phyloP scores from a whole-genome alignment of 2,888 invertebrate genomes.

The Conus canariensis region DNA sequence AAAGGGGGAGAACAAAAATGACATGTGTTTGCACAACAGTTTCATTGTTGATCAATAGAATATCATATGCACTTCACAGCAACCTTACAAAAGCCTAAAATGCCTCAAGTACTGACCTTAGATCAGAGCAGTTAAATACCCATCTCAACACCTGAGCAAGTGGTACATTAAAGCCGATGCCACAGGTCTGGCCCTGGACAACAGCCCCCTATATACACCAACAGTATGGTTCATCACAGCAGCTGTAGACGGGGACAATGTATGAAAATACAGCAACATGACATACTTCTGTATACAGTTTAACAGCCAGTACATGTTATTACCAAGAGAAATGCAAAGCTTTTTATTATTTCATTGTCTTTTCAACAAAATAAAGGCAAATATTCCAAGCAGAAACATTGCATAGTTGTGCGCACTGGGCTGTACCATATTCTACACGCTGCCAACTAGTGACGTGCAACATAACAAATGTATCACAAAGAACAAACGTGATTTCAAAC shows the following conservation, averaged over 20 bases:
- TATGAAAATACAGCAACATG: background rate
- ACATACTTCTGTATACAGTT: too few relatives aligned
- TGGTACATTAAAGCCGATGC: background rate
- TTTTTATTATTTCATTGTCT: background rate
- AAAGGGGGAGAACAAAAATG: too few relatives aligned
- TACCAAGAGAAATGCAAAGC: conserved; percentile 8
- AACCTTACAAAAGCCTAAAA: too few relatives aligned
- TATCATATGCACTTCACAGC: too few relatives aligned
- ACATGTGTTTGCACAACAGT: too few relatives aligned
- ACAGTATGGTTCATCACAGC: conserved; percentile 20
- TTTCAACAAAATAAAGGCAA: background rate
- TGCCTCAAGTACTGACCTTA: too few relatives aligned
- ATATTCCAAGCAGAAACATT: background rate
- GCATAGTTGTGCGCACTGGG: conserved; percentile 21
- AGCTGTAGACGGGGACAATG: background rate
- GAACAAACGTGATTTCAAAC: background rate
- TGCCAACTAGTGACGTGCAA: conserved; percentile 1
- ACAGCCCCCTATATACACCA: background rate
- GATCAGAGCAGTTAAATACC: background rate
- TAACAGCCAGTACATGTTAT: background rate
- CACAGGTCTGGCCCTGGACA: background rate
- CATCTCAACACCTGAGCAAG: background rate
- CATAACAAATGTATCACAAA: conserved; percentile 4
- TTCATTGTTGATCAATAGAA: too few relatives aligned
- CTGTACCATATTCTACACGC: background rate